A percentile compares a stretch with the other conserved stretches of the same genome.
phyloP scores from a whole-genome alignment of 2,113 vertebrate genomes.

The Oxygymnocypris stewartii region DNA sequence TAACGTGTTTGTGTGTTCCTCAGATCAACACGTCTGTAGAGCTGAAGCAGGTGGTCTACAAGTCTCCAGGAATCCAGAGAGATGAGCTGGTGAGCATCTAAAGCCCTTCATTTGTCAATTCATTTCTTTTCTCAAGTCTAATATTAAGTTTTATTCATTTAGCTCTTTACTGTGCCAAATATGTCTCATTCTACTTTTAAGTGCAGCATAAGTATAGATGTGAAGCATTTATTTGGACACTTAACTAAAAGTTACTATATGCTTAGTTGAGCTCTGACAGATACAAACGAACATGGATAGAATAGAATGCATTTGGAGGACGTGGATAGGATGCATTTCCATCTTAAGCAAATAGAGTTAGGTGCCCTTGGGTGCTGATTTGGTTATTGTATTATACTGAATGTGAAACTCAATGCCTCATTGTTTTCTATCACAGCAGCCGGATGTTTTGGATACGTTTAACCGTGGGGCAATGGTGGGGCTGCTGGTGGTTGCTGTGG shows the following conservation, averaged over 20 bases:
- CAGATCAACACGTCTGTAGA: constrained; percentile 81
- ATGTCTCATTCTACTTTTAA: neutral
- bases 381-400: neutral
- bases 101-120: neutral
- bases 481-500: constrained; percentile 84
- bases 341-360: neutral
- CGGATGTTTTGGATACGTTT: constrained; percentile 82
- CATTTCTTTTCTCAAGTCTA: neutral
- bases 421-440: constrained; percentile 69
- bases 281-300: neutral
- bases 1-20: neutral
- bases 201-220: neutral
- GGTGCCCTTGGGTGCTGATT: neutral
- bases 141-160: neutral
- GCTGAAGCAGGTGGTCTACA: constrained; percentile 83
- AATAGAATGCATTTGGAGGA: neutral
- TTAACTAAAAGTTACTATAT: neutral
- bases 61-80: constrained; percentile 83
- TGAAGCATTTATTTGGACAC: neutral
- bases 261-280: neutral
- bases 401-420: neutral
- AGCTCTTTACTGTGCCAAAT: neutral
- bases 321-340: neutral
- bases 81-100: constrained; percentile 77
- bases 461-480: constrained; percentile 87